Conservation (phyloP, 2,797 vertebrate genomes). For the Neosalanx taihuensis region DNA sequence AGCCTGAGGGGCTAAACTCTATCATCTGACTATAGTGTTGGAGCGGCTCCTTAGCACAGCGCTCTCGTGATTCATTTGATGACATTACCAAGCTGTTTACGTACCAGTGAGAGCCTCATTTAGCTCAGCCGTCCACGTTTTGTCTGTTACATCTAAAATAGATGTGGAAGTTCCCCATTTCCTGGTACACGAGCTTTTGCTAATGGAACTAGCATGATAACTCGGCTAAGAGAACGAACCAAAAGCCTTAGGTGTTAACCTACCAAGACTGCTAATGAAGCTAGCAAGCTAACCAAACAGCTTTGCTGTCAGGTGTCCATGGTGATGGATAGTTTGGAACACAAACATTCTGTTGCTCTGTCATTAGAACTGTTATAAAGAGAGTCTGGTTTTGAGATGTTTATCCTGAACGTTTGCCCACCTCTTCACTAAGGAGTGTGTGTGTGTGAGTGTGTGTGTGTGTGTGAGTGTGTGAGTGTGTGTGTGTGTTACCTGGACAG, state of each 20-base stretch:
- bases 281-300: background rate
- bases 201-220: no score
- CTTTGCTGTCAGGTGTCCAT: conserved; percentile 16
- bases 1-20: background rate
- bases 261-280: no score
- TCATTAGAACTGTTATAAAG: background rate
- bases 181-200: background rate
- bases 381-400: background rate
- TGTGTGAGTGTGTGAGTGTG: background rate
- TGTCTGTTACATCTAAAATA: conserved; percentile 20
- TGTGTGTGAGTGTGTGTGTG: background rate
- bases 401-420: background rate
- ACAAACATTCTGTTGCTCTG: conserved; percentile 45
- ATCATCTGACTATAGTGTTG: background rate
- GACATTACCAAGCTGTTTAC: conserved; percentile 5
- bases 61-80: background rate
- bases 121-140: conserved; percentile 10
- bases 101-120: conserved; percentile 4
- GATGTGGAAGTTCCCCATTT: conserved; percentile 7
- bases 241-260: no score
- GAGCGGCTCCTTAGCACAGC: background rate
- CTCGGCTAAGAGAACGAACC: no score
- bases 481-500: conserved; percentile 63
- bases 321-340: conserved; percentile 38
- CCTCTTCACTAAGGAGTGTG: background rate